phyloP scores from a whole-genome alignment of 2,797 vertebrate genomes.

The Microctenopoma lineatum region DNA sequence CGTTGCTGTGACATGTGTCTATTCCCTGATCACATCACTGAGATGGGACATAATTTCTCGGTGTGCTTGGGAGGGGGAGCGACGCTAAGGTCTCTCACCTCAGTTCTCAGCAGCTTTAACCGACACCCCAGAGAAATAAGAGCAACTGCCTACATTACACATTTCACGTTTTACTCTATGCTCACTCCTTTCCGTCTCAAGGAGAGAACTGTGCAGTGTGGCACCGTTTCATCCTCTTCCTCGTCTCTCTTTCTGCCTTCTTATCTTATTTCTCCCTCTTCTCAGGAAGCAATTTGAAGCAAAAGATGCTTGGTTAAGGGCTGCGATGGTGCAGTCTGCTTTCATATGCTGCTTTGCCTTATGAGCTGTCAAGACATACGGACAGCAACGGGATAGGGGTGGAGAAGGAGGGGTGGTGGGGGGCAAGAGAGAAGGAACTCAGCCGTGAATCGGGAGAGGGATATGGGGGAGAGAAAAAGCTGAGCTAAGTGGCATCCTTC shows the following conservation, averaged over 20 bases:
- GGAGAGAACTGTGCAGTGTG: constrained; percentile 31
- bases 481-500: constrained; percentile 74
- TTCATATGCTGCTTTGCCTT: constrained; percentile 75
- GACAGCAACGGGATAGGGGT: constrained; percentile 37
- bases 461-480: constrained; percentile 48
- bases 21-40: constrained; percentile 55
- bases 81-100: constrained; percentile 46
- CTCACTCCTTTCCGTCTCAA: constrained; percentile 19
- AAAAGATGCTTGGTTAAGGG: constrained; percentile 78
- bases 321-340: constrained; percentile 64
- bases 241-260: constrained; percentile 37
- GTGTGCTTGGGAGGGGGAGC: neutral
- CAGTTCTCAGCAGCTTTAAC: constrained; percentile 33
- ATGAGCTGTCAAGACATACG: constrained; percentile 75
- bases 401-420: neutral
- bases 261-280: constrained; percentile 60
- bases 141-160: constrained; percentile 21
- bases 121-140: constrained; percentile 43
- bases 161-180: constrained; percentile 41
- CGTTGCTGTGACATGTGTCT: constrained; percentile 56
- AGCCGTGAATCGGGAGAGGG: constrained; percentile 43
- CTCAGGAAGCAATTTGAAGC: constrained; percentile 74
- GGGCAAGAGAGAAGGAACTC: constrained; percentile 19
- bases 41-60: constrained; percentile 60
- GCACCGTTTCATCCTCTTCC: constrained; percentile 35